Evolutionary conservation across 1,140 invertebrate genomes (phyloP).

Genomic region (Portunus trituberculatus): DNA sequence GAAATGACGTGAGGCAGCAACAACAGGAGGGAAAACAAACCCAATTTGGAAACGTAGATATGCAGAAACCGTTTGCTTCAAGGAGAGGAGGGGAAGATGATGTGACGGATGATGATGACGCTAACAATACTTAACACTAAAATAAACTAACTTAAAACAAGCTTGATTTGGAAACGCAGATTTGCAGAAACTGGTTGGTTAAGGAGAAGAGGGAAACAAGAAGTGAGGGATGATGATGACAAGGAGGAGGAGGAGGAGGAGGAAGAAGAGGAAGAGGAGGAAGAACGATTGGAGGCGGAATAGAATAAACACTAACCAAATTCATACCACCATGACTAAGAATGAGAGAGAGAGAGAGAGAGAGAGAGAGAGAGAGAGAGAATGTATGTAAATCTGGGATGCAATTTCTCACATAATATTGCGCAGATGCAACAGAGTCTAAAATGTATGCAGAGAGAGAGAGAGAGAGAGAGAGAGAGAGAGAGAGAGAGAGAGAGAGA

Average conservation of each 20-base stretch:
- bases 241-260: not conserved
- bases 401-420: not conserved
- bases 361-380: constrained; percentile 27
- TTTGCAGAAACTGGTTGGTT: no score
- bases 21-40: not conserved
- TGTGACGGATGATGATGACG: not conserved
- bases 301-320: not conserved
- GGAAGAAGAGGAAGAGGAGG: not conserved
- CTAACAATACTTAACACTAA: no score
- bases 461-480: not conserved
- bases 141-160: no score
- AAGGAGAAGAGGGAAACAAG: not conserved
- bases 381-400: constrained; percentile 3
- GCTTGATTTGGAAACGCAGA: not conserved
- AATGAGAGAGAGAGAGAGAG: constrained; percentile 43
- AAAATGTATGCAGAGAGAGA: not conserved
- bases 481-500: not conserved
- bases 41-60: not conserved
- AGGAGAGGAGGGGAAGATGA: not conserved
- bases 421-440: no score
- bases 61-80: no score
- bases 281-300: not conserved
- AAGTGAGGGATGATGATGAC: not conserved
- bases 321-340: not conserved
- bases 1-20: not conserved